Evolutionary conservation across 2,888 invertebrate genomes (phyloP), one percentile per base, ranked within the genome.

Genomic region (Pollenia angustigena): DNA sequence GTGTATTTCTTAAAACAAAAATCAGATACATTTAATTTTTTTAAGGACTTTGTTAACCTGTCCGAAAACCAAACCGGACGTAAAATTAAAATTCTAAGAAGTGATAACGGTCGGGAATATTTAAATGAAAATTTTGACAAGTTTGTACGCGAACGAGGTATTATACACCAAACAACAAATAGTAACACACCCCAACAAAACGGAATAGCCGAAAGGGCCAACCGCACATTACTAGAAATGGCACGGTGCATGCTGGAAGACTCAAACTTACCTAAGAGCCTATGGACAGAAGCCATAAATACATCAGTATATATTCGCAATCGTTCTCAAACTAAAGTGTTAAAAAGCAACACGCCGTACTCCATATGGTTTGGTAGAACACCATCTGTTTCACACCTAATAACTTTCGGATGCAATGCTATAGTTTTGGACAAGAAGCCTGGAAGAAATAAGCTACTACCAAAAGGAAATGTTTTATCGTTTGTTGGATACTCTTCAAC

Each of bases 171-270:
- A 79, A 83, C 78, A 44, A 83, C 88, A 0, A 76, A 75, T 11
- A 60, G 75, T 50, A 88, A 89, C 52, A 88, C 87, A 12, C 88
- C 88, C 0, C 87, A 89, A 58, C 87, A 89, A 79, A 90, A 89
- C 56, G 89, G 89, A 16, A 74, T 88, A 8, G 88, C 89, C 6
- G 89, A 90, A 54, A 82, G 88, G 44, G 86, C 23, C 23, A 23
- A 2, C 23, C 23, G 23, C 23, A 23, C 23, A 23, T 23, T 23
- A 23, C 23, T 23, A 23, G 23, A 23, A 23, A 23, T 23, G 23
- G 85, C 88, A 6, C 69, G 88, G 32, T 89, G 88, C 56, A 71
- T 89, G 76, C 32, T 89, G 12, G 60, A 74, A 12, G 68, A 83
- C 11, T 81, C 85, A 12, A 66, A 64, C 8, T 46, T 88, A 60